Evolutionary conservation across 2,797 vertebrate genomes (phyloP).

Genomic region (Chloroceryle amazona): DNA sequence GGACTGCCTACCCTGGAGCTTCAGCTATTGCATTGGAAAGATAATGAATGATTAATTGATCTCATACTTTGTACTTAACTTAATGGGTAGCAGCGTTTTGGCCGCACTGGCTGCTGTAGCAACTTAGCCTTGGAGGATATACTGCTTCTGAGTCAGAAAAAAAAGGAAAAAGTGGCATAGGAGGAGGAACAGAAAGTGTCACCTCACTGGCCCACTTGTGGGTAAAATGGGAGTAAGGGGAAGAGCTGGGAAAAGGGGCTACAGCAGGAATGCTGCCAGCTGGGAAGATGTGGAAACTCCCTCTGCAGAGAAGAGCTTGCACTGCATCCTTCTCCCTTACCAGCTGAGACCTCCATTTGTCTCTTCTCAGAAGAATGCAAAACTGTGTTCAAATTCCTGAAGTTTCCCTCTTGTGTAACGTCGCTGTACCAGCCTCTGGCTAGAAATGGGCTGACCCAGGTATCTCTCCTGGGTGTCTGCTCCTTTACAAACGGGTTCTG

Average conservation of each 20-base stretch:
- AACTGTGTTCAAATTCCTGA: not conserved
- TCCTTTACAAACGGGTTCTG: not conserved
- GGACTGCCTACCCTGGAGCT: slow-evolving; percentile 18
- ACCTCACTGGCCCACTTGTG: not conserved
- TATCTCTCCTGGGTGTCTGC: not conserved
- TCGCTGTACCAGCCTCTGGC: not conserved
- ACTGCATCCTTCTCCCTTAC: not conserved
- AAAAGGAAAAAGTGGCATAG: not conserved
- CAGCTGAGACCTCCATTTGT: not conserved
- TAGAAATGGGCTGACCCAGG: not conserved
- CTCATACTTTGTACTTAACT: slow-evolving; percentile 61
- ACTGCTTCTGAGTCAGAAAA: not conserved
- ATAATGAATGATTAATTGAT: slow-evolving; percentile 67
- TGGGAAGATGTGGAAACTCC: not conserved
- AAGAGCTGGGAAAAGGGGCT: not conserved
- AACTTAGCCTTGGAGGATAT: not conserved
- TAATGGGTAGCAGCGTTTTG: slow-evolving; percentile 66
- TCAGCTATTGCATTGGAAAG: slow-evolving; percentile 43
- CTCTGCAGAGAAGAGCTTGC: not conserved
- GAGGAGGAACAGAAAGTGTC: not conserved
- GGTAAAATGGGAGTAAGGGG: not conserved
- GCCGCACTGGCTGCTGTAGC: not conserved
- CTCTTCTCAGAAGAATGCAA: not conserved
- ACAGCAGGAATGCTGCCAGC: not conserved
- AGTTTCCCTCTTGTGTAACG: not conserved